Evolutionary conservation across 2,113 vertebrate species (phyloP).

Genomic region (Lagopus muta): DNA sequence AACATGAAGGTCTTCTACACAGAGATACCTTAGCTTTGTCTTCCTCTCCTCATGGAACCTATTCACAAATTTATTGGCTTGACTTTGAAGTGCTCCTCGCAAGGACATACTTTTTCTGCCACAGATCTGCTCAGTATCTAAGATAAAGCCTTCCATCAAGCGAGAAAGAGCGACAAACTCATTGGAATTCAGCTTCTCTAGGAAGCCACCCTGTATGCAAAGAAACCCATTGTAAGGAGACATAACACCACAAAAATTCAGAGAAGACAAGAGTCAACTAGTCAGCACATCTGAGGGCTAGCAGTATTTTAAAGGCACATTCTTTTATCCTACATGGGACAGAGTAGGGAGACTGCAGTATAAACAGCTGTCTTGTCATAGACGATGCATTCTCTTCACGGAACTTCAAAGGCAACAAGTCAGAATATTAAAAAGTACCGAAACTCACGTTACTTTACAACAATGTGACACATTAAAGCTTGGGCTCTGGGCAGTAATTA

Average conservation of each 20-base stretch:
- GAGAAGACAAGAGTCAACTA: background rate
- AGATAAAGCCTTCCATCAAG: slow-evolving; percentile 90
- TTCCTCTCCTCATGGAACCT: slow-evolving; percentile 98
- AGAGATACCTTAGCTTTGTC: slow-evolving; percentile 90
- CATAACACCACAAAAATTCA: background rate
- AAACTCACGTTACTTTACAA: background rate
- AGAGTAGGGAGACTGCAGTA: background rate
- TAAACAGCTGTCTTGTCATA: background rate
- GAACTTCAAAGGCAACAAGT: background rate
- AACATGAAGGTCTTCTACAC: background rate
- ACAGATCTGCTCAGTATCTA: slow-evolving; percentile 90
- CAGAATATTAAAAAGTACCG: background rate
- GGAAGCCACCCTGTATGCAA: slow-evolving; percentile 87
- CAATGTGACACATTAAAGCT: background rate
- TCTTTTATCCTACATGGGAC: background rate
- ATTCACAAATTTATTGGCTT: slow-evolving; percentile 95
- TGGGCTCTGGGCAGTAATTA: background rate
- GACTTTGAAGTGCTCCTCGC: slow-evolving; percentile 94
- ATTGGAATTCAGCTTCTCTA: slow-evolving; percentile 91
- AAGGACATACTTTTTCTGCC: slow-evolving; percentile 90
- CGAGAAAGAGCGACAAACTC: slow-evolving; percentile 94
- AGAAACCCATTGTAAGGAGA: background rate
- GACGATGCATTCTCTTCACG: accelerated
- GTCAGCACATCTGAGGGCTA: background rate
- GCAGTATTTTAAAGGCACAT: background rate